These are phyloP conservation scores for Heliothis peltigera DNA, from an alignment of 2,888 invertebrate species.

Conservation along the genomic window DNA sequence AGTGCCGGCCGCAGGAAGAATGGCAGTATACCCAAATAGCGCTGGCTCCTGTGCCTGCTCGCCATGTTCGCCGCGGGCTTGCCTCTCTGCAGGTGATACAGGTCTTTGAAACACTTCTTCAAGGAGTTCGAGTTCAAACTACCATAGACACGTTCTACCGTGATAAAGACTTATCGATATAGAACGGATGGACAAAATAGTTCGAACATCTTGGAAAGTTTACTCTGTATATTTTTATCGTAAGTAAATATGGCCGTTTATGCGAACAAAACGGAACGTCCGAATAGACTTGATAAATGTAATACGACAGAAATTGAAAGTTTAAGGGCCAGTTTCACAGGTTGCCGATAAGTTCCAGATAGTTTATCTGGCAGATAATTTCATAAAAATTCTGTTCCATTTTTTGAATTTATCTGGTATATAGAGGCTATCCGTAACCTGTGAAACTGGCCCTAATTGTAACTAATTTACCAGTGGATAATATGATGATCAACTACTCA, in stretches of 20 bases:
- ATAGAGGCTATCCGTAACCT: too few relatives aligned
- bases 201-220: conserved; percentile 7
- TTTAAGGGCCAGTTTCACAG: too few relatives aligned
- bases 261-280: conserved; percentile 33
- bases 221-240: neutral
- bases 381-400: too few relatives aligned
- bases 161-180: neutral
- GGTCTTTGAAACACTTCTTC: conserved; percentile 41
- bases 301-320: conserved; percentile 1
- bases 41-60: conserved; percentile 79
- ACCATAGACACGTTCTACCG: neutral
- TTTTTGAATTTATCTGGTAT: too few relatives aligned
- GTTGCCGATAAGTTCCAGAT: too few relatives aligned
- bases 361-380: too few relatives aligned
- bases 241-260: conserved; percentile 7
- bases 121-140: conserved; percentile 32
- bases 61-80: conserved; percentile 72
- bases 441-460: too few relatives aligned
- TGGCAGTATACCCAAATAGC: conserved; percentile 77
- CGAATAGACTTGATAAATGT: conserved; percentile 45
- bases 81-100: conserved; percentile 78
- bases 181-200: neutral
- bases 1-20: conserved; percentile 64
- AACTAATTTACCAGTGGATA: conserved; percentile 15
- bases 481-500: conserved; percentile 16